Evolutionary conservation across 2,113 vertebrate species (phyloP).

Genomic region (Ptychochromis oligacanthus): DNA sequence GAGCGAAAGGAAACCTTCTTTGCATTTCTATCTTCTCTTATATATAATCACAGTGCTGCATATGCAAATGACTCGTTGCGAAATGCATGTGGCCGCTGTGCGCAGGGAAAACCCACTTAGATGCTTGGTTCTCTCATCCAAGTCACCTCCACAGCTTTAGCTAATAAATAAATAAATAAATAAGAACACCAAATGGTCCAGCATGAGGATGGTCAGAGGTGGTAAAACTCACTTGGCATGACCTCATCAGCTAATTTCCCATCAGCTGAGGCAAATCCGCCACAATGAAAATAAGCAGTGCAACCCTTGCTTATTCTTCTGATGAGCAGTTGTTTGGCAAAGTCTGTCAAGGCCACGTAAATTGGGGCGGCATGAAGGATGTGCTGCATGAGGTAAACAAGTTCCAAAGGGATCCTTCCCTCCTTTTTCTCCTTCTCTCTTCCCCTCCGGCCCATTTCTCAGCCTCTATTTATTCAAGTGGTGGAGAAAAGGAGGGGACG

Average conservation of each 20-base stretch:
- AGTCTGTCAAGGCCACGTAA: constrained; percentile 43
- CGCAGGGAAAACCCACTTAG: not conserved
- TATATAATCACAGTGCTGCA: constrained; percentile 40
- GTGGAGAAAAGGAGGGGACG: constrained; percentile 63
- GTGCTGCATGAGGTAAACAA: constrained; percentile 62
- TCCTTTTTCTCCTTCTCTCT: constrained; percentile 32
- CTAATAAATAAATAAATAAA: not conserved
- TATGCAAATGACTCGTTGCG: constrained; percentile 50
- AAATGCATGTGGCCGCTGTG: constrained; percentile 20
- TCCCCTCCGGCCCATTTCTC: constrained; percentile 65
- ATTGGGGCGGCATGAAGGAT: constrained; percentile 63
- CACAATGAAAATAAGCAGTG: constrained; percentile 27
- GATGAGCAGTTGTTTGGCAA: constrained; percentile 38
- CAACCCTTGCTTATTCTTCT: constrained; percentile 23
- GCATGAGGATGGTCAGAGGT: not conserved
- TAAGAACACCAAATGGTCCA: not conserved
- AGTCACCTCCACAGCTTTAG: not conserved
- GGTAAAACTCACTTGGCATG: not conserved
- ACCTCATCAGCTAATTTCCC: constrained; percentile 33
- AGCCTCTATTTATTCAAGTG: constrained; percentile 72
- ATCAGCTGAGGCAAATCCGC: constrained; percentile 23
- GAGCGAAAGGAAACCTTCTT: constrained; percentile 52
- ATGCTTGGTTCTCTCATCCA: not conserved
- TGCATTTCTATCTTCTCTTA: constrained; percentile 51
- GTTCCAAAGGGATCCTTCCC: constrained; percentile 50